Evolutionary conservation across 2,797 vertebrate species (phyloP), one percentile per base, ranked within the genome.

Genomic region (Anguilla pacifica): DNA sequence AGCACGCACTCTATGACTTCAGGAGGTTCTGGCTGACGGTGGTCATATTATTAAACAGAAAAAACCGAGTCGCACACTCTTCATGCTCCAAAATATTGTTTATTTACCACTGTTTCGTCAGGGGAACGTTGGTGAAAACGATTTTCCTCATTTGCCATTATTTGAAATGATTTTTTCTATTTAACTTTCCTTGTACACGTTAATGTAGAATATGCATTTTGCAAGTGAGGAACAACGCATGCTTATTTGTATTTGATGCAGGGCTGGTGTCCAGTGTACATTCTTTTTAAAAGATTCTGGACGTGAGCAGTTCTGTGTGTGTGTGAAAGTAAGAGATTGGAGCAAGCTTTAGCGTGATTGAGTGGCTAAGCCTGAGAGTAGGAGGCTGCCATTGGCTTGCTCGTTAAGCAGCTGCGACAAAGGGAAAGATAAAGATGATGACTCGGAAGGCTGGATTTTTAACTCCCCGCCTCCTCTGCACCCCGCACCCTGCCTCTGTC

Each of bases 401-500:
- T 72, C 67, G 53, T 85, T 70, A 70, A 22, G 84, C 25, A 25
- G 61, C 59, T 85, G 64, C 46, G 74, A 85, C 39, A 49, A n/a
- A 39, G 74, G 2, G 11, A 39, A 43, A 19, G 59, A 85, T 43
- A 67, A 85, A 85, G 61, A 70, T 72, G 84, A 67, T 7, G 25
- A 35, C 67, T 61, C 17, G 11, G 25, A 43, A 15, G n/a, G 9
- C 39, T 49, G 28, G 6, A 39, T 77, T 77, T 77, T 77, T 77
- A 70, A 85, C n/a, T 22, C 59, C 31, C 57, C 57, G 15, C 64
- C 39, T 1, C 2, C 31, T 1, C 82, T 15, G 2, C 13, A 11
- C 19, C 83, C 67, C 57, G 1, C 15, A 22, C 22, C 35, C 81
- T 6, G 7, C 35, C 67, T 19, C 31, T 77, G 74, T 15, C 7